A percentile compares a stretch with the other conserved stretches of the same genome.
phyloP scores from a whole-genome alignment of 2,113 vertebrate genomes.

The Chaetura pelagica region DNA sequence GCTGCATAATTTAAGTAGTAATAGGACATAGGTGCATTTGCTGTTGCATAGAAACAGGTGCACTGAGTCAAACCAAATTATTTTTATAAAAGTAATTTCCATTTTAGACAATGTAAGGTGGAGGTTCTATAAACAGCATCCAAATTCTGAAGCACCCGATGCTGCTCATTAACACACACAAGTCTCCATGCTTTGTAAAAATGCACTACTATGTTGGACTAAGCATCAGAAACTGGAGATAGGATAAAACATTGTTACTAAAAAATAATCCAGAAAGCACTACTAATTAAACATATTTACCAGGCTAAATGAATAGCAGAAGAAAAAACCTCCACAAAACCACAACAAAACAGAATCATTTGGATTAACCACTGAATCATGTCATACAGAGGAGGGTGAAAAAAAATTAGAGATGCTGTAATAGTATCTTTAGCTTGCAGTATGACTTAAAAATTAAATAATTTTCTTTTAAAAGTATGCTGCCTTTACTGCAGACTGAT shows the following conservation, averaged over 20 bases:
- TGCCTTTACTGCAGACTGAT: not conserved
- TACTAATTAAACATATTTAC: slow-evolving; percentile 19
- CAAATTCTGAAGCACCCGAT: not conserved
- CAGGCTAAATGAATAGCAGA: not conserved
- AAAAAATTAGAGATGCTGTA: not conserved
- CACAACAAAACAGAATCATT: not conserved
- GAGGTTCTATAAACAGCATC: slow-evolving; percentile 11
- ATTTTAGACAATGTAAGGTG: slow-evolving; percentile 8
- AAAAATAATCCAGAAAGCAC: slow-evolving; percentile 51
- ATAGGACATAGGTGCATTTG: slow-evolving; percentile 46
- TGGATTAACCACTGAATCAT: not conserved
- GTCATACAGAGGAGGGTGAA: not conserved
- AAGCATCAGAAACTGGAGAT: not conserved
- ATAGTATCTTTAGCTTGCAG: not conserved
- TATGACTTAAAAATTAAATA: not conserved
- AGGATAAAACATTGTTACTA: slow-evolving; percentile 15
- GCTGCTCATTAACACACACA: not conserved
- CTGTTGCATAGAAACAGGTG: slow-evolving; percentile 36
- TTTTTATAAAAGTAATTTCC: slow-evolving; percentile 56
- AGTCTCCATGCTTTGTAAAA: not conserved
- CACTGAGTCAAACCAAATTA: not conserved
- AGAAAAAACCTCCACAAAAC: too few relatives aligned
- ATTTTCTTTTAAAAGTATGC: not conserved
- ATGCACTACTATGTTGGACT: not conserved
- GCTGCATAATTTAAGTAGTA: slow-evolving; percentile 56